A percentile compares a stretch with the other conserved stretches of the same genome.
These are phyloP conservation scores for Eudyptes chrysolophus DNA, from an alignment of 2,113 vertebrate species.

Conservation along the genomic window DNA sequence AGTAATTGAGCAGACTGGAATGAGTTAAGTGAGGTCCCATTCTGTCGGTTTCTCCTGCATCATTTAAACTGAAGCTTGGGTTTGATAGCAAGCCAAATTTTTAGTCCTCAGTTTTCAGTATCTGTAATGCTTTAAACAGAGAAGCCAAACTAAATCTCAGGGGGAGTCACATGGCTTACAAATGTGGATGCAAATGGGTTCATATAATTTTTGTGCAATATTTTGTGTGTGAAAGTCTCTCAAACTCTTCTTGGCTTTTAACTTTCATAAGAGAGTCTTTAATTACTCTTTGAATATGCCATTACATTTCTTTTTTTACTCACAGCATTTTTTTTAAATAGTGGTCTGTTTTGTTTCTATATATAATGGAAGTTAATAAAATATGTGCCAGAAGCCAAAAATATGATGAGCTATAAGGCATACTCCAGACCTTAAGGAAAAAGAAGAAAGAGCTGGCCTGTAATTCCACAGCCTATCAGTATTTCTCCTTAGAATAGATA, in stretches of 20 bases:
- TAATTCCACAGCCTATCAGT: slow-evolving; percentile 12
- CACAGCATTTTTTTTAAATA: slow-evolving; percentile 7
- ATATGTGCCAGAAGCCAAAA: slow-evolving; percentile 65
- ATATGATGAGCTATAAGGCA: slow-evolving; percentile 64
- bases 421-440: slow-evolving; percentile 50
- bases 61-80: neutral
- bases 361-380: slow-evolving; percentile 69
- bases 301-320: slow-evolving; percentile 11
- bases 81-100: slow-evolving; percentile 44
- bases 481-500: slow-evolving; percentile 27
- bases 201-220: neutral
- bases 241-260: slow-evolving; percentile 43
- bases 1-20: neutral
- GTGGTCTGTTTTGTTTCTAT: slow-evolving; percentile 68
- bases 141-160: slow-evolving; percentile 24
- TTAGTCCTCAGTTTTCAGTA: slow-evolving; percentile 16
- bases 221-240: slow-evolving; percentile 28
- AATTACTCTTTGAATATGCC: slow-evolving; percentile 51
- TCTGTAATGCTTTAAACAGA: slow-evolving; percentile 30
- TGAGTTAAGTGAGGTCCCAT: neutral
- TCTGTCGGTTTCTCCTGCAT: neutral
- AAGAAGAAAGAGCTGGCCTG: slow-evolving; percentile 42
- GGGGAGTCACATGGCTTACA: slow-evolving; percentile 49
- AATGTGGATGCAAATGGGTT: slow-evolving; percentile 38
- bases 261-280: slow-evolving; percentile 43